These are phyloP conservation scores for Fregetta grallaria DNA, from an alignment of 2,113 vertebrate species.

Conservation along the genomic window DNA sequence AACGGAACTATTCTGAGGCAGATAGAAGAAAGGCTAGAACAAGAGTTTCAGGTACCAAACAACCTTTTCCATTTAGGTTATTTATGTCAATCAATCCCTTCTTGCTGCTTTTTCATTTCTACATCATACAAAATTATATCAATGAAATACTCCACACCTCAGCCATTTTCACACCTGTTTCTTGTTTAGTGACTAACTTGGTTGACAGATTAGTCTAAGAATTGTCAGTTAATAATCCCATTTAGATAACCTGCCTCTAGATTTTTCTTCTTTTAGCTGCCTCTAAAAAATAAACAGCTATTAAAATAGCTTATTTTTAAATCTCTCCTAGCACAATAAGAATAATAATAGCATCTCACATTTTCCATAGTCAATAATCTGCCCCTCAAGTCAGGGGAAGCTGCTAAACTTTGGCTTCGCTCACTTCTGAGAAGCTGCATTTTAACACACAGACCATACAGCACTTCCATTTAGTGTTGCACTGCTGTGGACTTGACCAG, in stretches of 20 bases:
- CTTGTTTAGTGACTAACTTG: background rate
- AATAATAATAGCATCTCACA: conserved; percentile 6
- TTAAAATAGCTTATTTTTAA: background rate
- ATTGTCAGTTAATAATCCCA: background rate
- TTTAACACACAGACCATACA: background rate
- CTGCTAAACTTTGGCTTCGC: background rate
- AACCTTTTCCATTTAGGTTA: background rate
- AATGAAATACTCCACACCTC: background rate
- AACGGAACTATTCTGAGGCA: background rate
- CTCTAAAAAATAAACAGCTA: background rate
- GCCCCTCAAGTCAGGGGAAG: background rate
- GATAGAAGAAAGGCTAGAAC: background rate
- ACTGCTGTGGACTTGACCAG: background rate
- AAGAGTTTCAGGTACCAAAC: background rate
- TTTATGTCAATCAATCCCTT: background rate
- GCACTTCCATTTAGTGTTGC: background rate
- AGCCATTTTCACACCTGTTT: background rate
- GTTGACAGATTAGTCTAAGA: background rate
- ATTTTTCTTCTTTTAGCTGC: background rate
- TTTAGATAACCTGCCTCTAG: background rate
- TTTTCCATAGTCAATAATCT: conserved; percentile 15
- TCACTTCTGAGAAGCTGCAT: background rate
- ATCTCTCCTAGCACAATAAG: background rate
- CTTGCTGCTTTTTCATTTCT: background rate
- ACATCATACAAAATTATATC: background rate